These are phyloP conservation scores for Distichodus sexfasciatus DNA, from an alignment of 2,797 vertebrate genomes.

Conservation along the genomic window DNA sequence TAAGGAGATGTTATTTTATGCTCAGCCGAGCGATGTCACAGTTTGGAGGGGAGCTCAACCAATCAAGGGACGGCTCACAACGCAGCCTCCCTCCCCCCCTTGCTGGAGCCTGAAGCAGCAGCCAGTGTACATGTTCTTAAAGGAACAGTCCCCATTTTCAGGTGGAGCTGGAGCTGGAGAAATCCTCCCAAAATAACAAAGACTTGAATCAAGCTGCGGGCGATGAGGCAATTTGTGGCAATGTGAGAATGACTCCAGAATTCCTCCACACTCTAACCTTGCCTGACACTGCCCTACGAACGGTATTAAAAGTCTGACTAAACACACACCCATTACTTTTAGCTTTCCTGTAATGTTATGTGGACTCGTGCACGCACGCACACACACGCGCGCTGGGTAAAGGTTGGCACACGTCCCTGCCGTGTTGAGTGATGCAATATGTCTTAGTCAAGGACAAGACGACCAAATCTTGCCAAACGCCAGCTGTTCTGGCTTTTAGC, in stretches of 20 bases:
- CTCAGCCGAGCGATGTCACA: conserved; percentile 71
- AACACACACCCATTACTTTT: background rate
- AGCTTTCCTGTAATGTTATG: background rate
- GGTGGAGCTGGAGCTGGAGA: background rate
- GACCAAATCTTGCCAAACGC: background rate
- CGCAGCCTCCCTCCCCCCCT: conserved; percentile 65
- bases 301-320: background rate
- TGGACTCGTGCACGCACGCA: background rate
- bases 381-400: background rate
- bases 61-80: conserved; percentile 57
- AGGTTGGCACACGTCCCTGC: background rate
- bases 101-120: conserved; percentile 57
- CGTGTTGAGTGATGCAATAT: conserved; percentile 5
- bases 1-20: conserved; percentile 84
- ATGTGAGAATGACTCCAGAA: conserved; percentile 13
- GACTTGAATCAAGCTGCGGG: background rate
- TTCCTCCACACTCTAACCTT: background rate
- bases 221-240: conserved; percentile 36
- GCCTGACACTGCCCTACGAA: background rate
- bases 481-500: background rate
- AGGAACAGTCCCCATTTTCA: conserved; percentile 60
- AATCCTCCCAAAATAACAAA: background rate
- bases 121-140: conserved; percentile 68
- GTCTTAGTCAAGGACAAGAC: background rate
- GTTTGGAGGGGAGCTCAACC: conserved; percentile 51